A percentile compares a stretch with the other conserved stretches of the same genome.
Conservation (phyloP, 2,113 vertebrate species). For the Jaculus jaculus region DNA sequence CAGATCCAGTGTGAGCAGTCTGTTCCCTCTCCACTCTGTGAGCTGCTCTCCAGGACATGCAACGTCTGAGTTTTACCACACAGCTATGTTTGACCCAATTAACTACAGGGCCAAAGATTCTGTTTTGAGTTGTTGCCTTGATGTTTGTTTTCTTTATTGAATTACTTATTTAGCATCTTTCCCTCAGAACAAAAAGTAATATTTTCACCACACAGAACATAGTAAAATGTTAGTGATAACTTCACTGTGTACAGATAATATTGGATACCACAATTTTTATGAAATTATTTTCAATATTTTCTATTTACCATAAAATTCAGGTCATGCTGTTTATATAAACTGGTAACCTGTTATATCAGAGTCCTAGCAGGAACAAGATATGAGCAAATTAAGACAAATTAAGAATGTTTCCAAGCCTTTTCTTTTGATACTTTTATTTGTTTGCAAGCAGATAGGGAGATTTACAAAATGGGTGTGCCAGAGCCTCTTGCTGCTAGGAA, state of each 20-base stretch:
- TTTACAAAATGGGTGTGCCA: no score
- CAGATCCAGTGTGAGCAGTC: background rate
- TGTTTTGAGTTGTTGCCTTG: background rate
- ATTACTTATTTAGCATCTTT: background rate
- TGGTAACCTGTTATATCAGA: background rate
- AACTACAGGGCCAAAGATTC: background rate
- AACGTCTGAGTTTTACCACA: background rate
- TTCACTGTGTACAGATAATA: background rate
- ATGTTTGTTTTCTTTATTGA: background rate
- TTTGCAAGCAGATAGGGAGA: no score
- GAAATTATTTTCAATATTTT: slow-evolving; percentile 11
- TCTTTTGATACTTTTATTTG: no score
- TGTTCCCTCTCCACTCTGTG: background rate
- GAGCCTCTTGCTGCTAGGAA: no score
- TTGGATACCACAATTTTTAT: background rate
- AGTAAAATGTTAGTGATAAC: slow-evolving; percentile 13
- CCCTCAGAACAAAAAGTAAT: background rate
- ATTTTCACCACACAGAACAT: background rate
- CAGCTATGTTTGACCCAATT: slow-evolving; percentile 5
- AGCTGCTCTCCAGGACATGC: background rate
- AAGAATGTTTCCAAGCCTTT: background rate
- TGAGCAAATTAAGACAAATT: slow-evolving; percentile 45
- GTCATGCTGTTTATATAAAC: background rate
- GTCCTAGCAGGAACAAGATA: background rate
- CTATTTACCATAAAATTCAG: background rate